A percentile compares a stretch with the other conserved stretches of the same genome.
Evolutionary conservation across 2,888 invertebrate species (phyloP).

Genomic region (Pachydiplax longipennis): DNA sequence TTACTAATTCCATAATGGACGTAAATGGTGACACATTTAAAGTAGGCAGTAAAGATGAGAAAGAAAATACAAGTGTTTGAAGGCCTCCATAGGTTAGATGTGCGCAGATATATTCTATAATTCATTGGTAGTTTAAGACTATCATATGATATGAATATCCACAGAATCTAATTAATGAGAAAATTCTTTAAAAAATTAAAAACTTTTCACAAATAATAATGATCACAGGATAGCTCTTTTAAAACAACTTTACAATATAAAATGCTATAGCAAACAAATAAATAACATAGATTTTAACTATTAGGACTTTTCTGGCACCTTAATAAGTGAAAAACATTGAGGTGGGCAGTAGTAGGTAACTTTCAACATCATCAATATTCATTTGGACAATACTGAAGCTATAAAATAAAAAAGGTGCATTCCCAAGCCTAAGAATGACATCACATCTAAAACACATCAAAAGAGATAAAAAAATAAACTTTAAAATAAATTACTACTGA

Average conservation of each 20-base stretch:
- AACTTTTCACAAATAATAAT: neutral
- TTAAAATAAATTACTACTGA: neutral
- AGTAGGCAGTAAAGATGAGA: neutral
- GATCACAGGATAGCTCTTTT: slow-evolving; percentile 13
- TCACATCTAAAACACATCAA: neutral
- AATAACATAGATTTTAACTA: neutral
- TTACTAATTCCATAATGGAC: neutral
- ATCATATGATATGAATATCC: neutral
- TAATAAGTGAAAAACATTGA: neutral
- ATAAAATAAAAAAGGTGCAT: neutral
- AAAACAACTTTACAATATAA: slow-evolving; percentile 26
- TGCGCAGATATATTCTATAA: neutral
- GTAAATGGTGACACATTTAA: neutral
- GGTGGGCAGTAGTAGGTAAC: neutral
- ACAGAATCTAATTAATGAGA: neutral
- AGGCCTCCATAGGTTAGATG: slow-evolving; percentile 9
- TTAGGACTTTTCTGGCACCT: neutral
- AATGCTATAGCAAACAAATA: neutral
- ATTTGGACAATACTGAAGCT: neutral
- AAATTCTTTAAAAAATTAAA: neutral
- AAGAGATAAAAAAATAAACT: neutral
- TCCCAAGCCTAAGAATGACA: neutral
- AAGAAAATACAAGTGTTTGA: neutral
- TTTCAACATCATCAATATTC: neutral
- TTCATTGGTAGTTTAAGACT: neutral